Base-by-base conservation (phyloP, 2,888 invertebrate genomes). In the Perdita meconis region DNA sequence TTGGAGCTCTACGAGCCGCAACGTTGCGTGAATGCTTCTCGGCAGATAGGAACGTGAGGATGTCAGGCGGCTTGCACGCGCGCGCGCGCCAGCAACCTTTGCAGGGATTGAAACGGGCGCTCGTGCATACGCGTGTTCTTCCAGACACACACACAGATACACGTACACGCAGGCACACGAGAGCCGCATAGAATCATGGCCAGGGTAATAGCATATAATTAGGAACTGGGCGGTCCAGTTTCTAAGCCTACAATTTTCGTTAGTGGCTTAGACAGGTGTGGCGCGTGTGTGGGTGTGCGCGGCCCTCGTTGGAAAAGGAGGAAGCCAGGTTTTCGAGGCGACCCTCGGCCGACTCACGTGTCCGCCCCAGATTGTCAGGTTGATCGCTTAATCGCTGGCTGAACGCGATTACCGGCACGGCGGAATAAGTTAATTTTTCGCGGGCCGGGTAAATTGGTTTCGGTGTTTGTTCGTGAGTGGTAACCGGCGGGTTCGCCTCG, bases 141-240 rank as follows among this genome's bases (percentile, higher is more conserved):
- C 30, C n/a, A 10, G 36, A 42, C 57, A 22, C 64, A 51, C 30
- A 24, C 40, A 44, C 22, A 16, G 10, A 42, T 34, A 22, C 60
- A 60, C 76, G 51, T 22, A n/a, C n/a, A n/a, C n/a, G 30, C 30
- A 30, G 30, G n/a, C n/a, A n/a, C 6, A 30, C 3, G 6, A 30
- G 30, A 53, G 63, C 61, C 65, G 40, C 68, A 63, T 50, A 44
- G 5, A 55, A 67, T 57, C 65, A 59, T 60, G 38, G 40, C 59
- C 26, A n/a, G 56, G 51, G 73, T 87, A 87, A 87, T 86, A 76
- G 76, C 81, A 81, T 86, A 77, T 81, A 87, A 86, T 86, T 87
- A 86, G 79, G 68, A 70, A 64, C 67, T 70, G 74, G 77, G 67
- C 78, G 81, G 79, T 71, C 76, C 77, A 73, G 65, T 63, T 80